phyloP scores from a whole-genome alignment of 2,113 vertebrate species.

The Erinaceus europaeus region DNA sequence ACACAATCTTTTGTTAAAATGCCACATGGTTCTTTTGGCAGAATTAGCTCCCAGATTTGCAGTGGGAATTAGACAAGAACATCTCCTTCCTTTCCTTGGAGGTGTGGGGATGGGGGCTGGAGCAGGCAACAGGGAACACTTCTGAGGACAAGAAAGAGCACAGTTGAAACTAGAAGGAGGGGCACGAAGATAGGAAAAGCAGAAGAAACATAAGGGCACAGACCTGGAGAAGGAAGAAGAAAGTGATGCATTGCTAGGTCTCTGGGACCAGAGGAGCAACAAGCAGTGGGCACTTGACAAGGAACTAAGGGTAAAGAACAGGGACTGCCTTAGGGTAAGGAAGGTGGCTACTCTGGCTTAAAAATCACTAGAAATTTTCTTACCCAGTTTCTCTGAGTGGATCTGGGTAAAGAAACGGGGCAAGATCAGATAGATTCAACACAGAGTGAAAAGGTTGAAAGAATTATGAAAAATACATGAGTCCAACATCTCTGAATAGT shows the following conservation, averaged over 20 bases:
- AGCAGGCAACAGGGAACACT: constrained; percentile 18
- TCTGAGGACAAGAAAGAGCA: constrained; percentile 39
- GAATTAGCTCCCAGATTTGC: constrained; percentile 61
- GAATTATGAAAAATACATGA: background rate
- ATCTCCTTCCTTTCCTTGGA: constrained; percentile 54
- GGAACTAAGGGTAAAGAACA: background rate
- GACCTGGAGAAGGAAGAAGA: background rate
- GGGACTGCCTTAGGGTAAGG: background rate
- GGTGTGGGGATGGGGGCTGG: constrained; percentile 20
- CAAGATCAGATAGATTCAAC: background rate
- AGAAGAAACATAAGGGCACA: constrained; percentile 21
- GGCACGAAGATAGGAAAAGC: constrained; percentile 16
- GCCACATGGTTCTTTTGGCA: constrained; percentile 63
- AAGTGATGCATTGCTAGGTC: background rate
- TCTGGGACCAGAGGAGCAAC: background rate
- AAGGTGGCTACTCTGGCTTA: background rate
- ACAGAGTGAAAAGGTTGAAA: constrained; percentile 28
- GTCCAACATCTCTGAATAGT: background rate
- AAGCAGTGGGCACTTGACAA: background rate
- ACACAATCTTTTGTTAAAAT: constrained; percentile 39
- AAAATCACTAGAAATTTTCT: constrained; percentile 21
- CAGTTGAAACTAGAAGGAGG: background rate
- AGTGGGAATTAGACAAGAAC: constrained; percentile 65
- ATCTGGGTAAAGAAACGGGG: background rate
- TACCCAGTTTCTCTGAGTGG: background rate